Evolutionary conservation across 2,797 vertebrate species (phyloP).

Genomic region (Luscinia luscinia): DNA sequence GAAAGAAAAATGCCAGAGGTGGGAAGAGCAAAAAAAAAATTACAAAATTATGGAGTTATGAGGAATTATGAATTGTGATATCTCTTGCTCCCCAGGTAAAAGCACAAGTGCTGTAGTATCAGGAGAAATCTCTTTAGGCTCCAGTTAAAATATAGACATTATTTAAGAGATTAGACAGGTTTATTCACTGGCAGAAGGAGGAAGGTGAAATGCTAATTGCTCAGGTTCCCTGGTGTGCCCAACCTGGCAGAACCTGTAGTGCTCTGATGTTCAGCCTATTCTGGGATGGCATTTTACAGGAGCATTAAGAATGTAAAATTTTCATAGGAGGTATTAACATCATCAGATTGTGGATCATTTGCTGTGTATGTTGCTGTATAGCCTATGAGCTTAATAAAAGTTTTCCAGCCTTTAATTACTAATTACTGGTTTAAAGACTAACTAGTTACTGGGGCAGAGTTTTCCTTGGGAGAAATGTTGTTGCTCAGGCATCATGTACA

Average conservation of each 20-base stretch:
- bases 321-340: not conserved
- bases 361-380: not conserved
- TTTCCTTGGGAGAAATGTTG: not conserved
- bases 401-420: not conserved
- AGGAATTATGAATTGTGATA: not conserved
- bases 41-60: not conserved
- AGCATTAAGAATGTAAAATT: not conserved
- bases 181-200: not conserved
- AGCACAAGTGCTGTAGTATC: not conserved
- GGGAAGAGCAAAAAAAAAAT: not conserved
- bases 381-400: not conserved
- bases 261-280: not conserved
- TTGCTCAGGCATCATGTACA: not conserved
- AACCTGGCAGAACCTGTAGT: not conserved
- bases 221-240: not conserved
- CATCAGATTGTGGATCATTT: not conserved
- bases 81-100: not conserved
- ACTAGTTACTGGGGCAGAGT: not conserved
- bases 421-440: not conserved
- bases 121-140: not conserved
- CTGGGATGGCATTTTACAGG: constrained; percentile 1
- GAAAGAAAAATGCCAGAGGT: not conserved
- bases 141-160: not conserved
- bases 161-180: not conserved
- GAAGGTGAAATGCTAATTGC: constrained; percentile 26